Base-by-base conservation (phyloP, 2,797 vertebrate genomes). In the Microcaecilia unicolor region DNA sequence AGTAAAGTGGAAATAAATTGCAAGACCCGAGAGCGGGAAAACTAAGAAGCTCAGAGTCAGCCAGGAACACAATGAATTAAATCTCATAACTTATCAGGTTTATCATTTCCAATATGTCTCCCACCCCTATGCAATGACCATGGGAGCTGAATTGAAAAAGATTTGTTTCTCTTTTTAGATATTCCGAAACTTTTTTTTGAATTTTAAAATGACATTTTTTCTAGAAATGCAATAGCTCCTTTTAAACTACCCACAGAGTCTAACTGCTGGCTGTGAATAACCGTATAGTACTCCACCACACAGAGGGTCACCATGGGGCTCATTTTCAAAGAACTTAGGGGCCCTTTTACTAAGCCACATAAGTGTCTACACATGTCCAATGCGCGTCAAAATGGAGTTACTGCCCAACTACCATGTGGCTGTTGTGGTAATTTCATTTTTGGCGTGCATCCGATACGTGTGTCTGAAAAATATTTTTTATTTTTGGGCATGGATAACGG, bases 401-500 rank as follows among this genome's bases (percentile, higher is more conserved):
- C n/a, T n/a, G n/a, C n/a, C n/a, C n/a, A n/a, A n/a, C n/a, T n/a
- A n/a, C n/a, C n/a, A n/a, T n/a, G n/a, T n/a, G n/a, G n/a, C n/a
- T n/a, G n/a, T n/a, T n/a, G n/a, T n/a, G n/a, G n/a, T n/a, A n/a
- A n/a, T n/a, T n/a, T n/a, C n/a, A n/a, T n/a, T n/a, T n/a, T n/a
- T n/a, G n/a, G n/a, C n/a, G n/a, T n/a, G n/a, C n/a, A n/a, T n/a
- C n/a, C n/a, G n/a, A n/a, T n/a, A n/a, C n/a, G n/a, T n/a, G n/a
- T n/a, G n/a, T n/a, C n/a, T n/a, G n/a, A n/a, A n/a, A n/a, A n/a
- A n/a, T n/a, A 1, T 22, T 21, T 21, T 25, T 36, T 24, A 23
- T 28, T 51, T 36, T 9, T 44, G 36, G 14, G 14, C 41, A 64
- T 58, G 58, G 59, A 58, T 48, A 50, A 31, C n/a, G n/a, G n/a